Base-by-base conservation (phyloP, 2,888 invertebrate species). In the Prosopocoilus inquinatus region DNA sequence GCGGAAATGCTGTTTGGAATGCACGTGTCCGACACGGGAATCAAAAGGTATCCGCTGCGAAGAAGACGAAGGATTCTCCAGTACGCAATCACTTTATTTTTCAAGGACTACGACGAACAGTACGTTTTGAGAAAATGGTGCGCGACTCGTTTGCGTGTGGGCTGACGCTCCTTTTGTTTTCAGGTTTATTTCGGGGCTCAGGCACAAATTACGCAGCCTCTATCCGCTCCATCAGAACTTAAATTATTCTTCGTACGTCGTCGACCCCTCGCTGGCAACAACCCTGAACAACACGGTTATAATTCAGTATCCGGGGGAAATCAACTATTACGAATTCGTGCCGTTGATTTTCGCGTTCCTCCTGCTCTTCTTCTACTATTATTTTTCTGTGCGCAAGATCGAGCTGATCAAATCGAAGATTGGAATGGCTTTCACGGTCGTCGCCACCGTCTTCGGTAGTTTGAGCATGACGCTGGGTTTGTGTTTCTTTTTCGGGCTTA, bases 321-420 rank as follows among this genome's bases (percentile, higher is more conserved):
- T 92, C 63, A 91, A 91, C 70, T 87, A 90, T 67, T 84, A 86
- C 68, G 93, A 94, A 71, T 85, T 93, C 54, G 83, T 95, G 28
- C 96, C 96, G 0, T 79, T 97, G 7, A 83, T 88, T 15, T 84
- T 92, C 57, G 89, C 94, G 1, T 96, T 96, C 70, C 78, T 92
- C 2, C 82, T 94, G 11, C 80, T 97, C 32, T 95, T 96, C 72
- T 80, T 94, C 16, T 98, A 96, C 72, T 89, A 97, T 32, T 96
- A 96, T 72, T 97, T 96, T 75, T 96, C 95, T 16, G 91, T 97
- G 34, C 84, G 95, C 64, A 98, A 98, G 80, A 95, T 99, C 58
- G 96, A 96, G 75, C 85, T 93, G 71, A 90, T 94, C 36, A 90
- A 91, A 70, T 94, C 93, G 0, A 94, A 95, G 77, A 74, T 88